Base-by-base conservation (phyloP, 1,140 invertebrate species). In the Formica exsecta region DNA sequence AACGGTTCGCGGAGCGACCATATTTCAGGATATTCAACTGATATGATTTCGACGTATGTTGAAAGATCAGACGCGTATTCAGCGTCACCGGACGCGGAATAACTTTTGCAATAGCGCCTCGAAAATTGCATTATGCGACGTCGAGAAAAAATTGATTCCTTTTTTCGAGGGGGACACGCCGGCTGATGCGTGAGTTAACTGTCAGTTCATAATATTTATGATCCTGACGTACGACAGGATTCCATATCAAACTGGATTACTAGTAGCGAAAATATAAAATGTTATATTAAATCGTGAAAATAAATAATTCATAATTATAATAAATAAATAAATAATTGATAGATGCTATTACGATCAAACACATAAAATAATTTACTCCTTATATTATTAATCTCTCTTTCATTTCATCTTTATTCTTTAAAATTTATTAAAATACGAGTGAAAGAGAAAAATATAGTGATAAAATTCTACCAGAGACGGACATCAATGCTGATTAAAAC, bases 1-100 rank as follows among this genome's bases (percentile, higher is more conserved):
- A 54, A 89, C 54, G 32, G n/a, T n/a, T 68, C 44, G 16, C 16
- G 13, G 36, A 68, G 29, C 38, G 44, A 13, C 13, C 38, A 73
- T 86, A 86, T 89, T 86, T 86, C 76, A 86, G 74, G 80, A 88
- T 62, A 70, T 59, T 70, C 83, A 66, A 29, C 1, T 41, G 44
- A 76, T 71, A 59, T 51, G 83, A 89, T 64, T 75, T 86, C 32
- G 22, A 19, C 54, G 9, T 54, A 83, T 54, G 41, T 73, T 83
- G 79, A 61, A 13, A 54, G 79, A 83, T 83, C 68, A 83, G 79
- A 83, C 54, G n/a, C 25, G 79, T 83, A 83, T 83, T 83, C 79
- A 83, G n/a, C 36, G 66, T 71, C n/a, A 25, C 54, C 51, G 38
- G 25, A 44, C 38, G 62, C 7, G 48, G 38, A 73, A n/a, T 73